Base-by-base conservation (phyloP, 2,797 vertebrate species). In the Neomorphus geoffroyi region DNA sequence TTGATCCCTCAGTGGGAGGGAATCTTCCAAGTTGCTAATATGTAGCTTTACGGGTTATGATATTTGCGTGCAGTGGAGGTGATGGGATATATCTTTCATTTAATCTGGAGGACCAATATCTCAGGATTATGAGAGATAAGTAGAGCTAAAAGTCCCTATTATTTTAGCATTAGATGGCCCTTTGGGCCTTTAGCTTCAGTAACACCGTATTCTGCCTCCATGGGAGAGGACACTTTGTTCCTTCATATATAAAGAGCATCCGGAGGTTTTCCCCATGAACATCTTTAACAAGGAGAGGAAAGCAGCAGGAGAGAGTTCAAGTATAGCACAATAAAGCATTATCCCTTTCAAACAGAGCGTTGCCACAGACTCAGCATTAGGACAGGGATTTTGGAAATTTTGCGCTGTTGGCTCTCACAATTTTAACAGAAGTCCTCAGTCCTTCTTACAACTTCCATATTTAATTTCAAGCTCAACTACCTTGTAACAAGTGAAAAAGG, bases 81-180 rank as follows among this genome's bases (percentile, higher is more conserved):
- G 92, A 65, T 90, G 60, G 78, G 67, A 82, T 95, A 26, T 85
- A 66, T 86, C 83, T 94, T 86, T 86, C 87, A 85, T 90, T 96
- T 95, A 71, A 60, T 94, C 93, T 92, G 70, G 35, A 90, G 88
- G 86, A 87, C 78, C 95, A 96, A 94, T 89, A 94, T 65, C 74
- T 88, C 74, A 74, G 67, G 86, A 95, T 94, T 96, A 92, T 2
- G n/a, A 90, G 70, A 86, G 83, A 80, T 90, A 93, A 93, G 79
- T 62, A 79, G 80, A 78, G 74, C 90, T 85, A 95, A 95, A 94
- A 88, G 77, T 94, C 94, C 80, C 88, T 80, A 78, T 96, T 97
- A 92, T 95, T 96, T 96, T 94, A 93, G 91, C 84, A 86, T 96
- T 96, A 96, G 93, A 62, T 78, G 74, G 74, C 56, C 90, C 94